Base-by-base conservation (phyloP, 2,797 vertebrate species). In the Gymnoscopelus microlampas region DNA sequence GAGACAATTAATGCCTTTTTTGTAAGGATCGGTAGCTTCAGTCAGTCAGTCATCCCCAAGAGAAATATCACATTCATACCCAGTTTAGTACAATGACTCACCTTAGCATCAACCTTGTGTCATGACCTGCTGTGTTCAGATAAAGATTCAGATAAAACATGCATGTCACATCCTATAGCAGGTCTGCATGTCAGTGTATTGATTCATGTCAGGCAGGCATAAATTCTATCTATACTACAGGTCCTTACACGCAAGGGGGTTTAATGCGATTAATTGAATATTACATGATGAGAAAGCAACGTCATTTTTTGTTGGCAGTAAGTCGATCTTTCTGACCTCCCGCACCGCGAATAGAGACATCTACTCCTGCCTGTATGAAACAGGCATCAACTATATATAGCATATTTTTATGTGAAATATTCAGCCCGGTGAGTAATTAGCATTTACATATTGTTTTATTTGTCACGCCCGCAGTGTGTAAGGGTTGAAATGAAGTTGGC, bases 1-100 rank as follows among this genome's bases (percentile, higher is more conserved):
- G 63, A 74, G 82, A 88, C 85, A 86, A 85, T 75, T 86, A 86
- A 84, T 74, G 77, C 60, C 65, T 68, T 72, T 75, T 85, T 86
- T 87, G 70, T 80, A 78, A 79, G 69, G 82, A 86, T 70, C 68
- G 81, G 77, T 76, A 71, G 74, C 74, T 60, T 74, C 69, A 82
- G 66, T 71, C 83, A 74, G 4, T 32, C 32, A 35, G 32, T 35
- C 32, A 35, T 5, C 26, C 3, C 5, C 77, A 70, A 63, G 73
- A 77, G 69, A 83, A 53, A 76, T 57, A 64, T 80, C 71, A 76
- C 82, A 71, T 81, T 71, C 73, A 78, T 82, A 84, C 82, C 59
- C 68, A 35, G 73, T 60, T 84, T 67, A 71, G 53, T 56, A 73
- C 64, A 79, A 72, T 77, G 76, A 86, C 59, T 51, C 50, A 63